Evolutionary conservation across 1,140 invertebrate genomes (phyloP).

Genomic region (Solenopsis fugax): DNA sequence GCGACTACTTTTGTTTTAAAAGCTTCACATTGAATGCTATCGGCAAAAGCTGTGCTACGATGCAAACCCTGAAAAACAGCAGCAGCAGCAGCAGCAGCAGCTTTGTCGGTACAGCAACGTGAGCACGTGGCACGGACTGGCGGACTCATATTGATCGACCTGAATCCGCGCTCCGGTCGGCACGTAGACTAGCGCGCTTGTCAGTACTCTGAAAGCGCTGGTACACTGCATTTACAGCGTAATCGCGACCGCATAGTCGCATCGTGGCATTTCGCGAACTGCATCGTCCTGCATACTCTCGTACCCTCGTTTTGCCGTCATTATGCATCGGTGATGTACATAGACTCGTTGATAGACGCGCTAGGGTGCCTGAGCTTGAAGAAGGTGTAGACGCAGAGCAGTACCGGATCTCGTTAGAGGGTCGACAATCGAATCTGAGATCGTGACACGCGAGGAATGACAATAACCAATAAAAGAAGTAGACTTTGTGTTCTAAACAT

Average conservation of each 20-base stretch:
- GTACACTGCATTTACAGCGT: slow-evolving; percentile 55
- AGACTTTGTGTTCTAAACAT: background rate
- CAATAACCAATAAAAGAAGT: background rate
- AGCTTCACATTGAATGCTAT: background rate
- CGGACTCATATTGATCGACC: slow-evolving; percentile 75
- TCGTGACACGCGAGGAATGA: slow-evolving; percentile 14
- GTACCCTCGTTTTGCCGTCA: slow-evolving; percentile 6
- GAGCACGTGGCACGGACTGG: slow-evolving; percentile 69
- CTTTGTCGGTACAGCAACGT: slow-evolving; percentile 48
- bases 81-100: slow-evolving; percentile 14
- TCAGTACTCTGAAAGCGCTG: slow-evolving; percentile 50
- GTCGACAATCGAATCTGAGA: slow-evolving; percentile 23
- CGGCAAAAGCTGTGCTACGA: background rate
- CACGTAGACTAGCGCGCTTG: slow-evolving; percentile 65
- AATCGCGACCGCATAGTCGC: slow-evolving; percentile 59
- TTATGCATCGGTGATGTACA: slow-evolving; percentile 20
- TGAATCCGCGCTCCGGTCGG: slow-evolving; percentile 67
- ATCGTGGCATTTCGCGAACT: slow-evolving; percentile 49
- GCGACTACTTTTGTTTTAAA: background rate
- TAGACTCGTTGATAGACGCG: slow-evolving; percentile 28
- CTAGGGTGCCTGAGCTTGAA: background rate
- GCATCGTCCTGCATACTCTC: slow-evolving; percentile 52
- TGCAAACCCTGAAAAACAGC: background rate
- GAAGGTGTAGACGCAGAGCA: background rate
- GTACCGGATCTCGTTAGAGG: slow-evolving; percentile 3